phyloP scores from a whole-genome alignment of 2,888 invertebrate genomes.

The Podabrus alpinus region DNA sequence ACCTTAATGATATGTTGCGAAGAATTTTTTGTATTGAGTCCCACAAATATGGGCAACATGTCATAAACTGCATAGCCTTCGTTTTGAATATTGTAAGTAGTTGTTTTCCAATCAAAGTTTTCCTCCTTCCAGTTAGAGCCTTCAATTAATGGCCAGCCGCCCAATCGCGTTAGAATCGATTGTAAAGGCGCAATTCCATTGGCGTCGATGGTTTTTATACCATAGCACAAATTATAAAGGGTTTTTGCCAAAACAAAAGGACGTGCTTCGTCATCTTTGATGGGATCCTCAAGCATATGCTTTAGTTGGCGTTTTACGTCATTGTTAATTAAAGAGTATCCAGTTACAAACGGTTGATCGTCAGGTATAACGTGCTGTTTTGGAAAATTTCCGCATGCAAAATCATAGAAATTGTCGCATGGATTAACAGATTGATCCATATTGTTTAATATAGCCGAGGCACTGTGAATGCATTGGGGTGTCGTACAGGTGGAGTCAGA shows the following conservation, averaged over 20 bases:
- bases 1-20: conserved; percentile 63
- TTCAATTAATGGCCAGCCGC: conserved; percentile 91
- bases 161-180: conserved; percentile 73
- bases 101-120: conserved; percentile 72
- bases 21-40: neutral
- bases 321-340: conserved; percentile 8
- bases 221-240: conserved; percentile 76
- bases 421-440: too few species aligned
- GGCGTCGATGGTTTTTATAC: conserved; percentile 79
- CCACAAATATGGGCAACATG: conserved; percentile 25
- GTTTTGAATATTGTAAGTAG: conserved; percentile 22
- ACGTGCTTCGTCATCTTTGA: neutral
- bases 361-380: too few species aligned
- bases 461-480: too few species aligned
- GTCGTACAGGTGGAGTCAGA: too few species aligned
- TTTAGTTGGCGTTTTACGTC: conserved; percentile 1
- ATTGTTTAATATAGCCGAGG: too few species aligned
- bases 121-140: conserved; percentile 73
- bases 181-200: conserved; percentile 75
- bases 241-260: conserved; percentile 3
- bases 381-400: too few species aligned
- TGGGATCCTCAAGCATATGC: conserved; percentile 4
- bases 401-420: too few species aligned
- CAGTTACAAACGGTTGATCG: neutral
- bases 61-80: conserved; percentile 24